These are phyloP conservation scores for Coecobrya sp. DNA, from an alignment of 2,888 invertebrate genomes.

Conservation along the genomic window DNA sequence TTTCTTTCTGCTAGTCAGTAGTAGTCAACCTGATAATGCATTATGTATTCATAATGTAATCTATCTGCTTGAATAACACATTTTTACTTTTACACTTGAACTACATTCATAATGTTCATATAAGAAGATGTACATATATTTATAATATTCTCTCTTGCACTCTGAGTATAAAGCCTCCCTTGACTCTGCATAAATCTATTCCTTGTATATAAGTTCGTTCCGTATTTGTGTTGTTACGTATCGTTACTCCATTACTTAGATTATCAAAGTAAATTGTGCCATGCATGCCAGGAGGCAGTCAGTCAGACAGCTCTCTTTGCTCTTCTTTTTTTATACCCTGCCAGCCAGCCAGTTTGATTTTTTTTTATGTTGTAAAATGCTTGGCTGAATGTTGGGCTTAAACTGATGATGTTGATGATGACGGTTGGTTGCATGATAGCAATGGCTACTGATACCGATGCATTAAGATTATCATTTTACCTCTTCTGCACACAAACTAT, in stretches of 20 bases:
- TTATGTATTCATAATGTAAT: constrained; percentile 73
- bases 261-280: constrained; percentile 51
- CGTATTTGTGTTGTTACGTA: background rate
- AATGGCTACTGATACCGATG: constrained; percentile 33
- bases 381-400: background rate
- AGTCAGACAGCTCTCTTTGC: constrained; percentile 52
- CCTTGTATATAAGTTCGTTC: background rate
- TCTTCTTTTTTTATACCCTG: constrained; percentile 42
- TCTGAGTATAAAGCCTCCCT: background rate
- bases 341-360: constrained; percentile 47
- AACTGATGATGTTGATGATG: background rate
- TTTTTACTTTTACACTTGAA: constrained; percentile 79
- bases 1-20: background rate
- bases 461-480: background rate
- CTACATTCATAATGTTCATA: constrained; percentile 70
- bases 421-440: background rate
- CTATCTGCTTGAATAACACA: constrained; percentile 76
- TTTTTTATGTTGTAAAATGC: constrained; percentile 47
- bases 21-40: constrained; percentile 35
- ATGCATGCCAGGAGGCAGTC: constrained; percentile 50
- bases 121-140: constrained; percentile 25
- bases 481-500: background rate
- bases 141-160: background rate
- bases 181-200: constrained; percentile 18
- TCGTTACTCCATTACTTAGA: constrained; percentile 37